Evolutionary conservation across 2,113 vertebrate species (phyloP).

Genomic region (Callospermophilus lateralis): DNA sequence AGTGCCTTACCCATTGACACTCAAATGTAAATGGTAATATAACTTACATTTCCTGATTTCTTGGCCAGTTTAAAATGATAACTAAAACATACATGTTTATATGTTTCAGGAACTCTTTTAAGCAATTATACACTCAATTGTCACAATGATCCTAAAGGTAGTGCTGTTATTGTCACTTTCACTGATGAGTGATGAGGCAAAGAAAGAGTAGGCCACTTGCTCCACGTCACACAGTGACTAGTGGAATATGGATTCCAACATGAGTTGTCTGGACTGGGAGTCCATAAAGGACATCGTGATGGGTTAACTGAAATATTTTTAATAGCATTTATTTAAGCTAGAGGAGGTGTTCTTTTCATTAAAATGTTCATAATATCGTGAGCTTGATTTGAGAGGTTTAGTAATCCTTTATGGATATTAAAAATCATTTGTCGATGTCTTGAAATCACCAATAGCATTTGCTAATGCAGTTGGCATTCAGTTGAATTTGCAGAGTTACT

Average conservation of each 20-base stretch:
- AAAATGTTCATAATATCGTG: neutral
- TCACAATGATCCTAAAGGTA: neutral
- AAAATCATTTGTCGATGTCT: neutral
- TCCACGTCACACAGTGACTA: neutral
- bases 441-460: neutral
- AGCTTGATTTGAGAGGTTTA: neutral
- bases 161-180: neutral
- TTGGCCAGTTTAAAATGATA: neutral
- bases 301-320: conserved; percentile 29
- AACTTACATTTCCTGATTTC: neutral
- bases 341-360: neutral
- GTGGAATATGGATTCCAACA: neutral
- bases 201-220: neutral
- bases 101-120: neutral
- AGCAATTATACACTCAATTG: conserved; percentile 12
- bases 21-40: neutral
- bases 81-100: conserved; percentile 8
- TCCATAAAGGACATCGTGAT: neutral
- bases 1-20: neutral
- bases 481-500: conserved; percentile 36
- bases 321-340: neutral
- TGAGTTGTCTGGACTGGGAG: neutral
- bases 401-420: neutral
- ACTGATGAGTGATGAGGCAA: neutral
- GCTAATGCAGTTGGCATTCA: conserved; percentile 28